Conservation (phyloP, 2,797 vertebrate genomes). For the Chaunax sp. region DNA sequence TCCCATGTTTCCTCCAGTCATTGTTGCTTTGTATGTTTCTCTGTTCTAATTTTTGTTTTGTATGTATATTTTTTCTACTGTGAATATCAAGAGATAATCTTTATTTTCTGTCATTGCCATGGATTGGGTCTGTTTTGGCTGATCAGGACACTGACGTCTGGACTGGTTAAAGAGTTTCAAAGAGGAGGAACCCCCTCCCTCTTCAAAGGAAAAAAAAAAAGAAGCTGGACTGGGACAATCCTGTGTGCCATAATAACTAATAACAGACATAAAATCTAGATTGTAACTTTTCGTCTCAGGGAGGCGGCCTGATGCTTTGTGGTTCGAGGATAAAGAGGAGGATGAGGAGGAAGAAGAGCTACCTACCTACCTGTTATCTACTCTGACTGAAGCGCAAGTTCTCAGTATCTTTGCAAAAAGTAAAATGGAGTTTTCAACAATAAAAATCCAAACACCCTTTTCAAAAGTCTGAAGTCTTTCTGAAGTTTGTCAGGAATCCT, state of each 20-base stretch:
- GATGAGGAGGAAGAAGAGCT: constrained; percentile 63
- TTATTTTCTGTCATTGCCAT: constrained; percentile 75
- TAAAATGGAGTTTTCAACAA: constrained; percentile 55
- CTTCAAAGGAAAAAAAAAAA: constrained; percentile 38
- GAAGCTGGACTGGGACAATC: constrained; percentile 81
- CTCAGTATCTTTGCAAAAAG: constrained; percentile 55
- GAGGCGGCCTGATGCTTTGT: constrained; percentile 75
- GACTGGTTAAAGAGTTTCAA: constrained; percentile 61
- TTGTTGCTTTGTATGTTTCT: constrained; percentile 56
- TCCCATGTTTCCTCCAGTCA: constrained; percentile 59
- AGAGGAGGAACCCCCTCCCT: constrained; percentile 41
- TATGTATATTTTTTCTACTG: constrained; percentile 79
- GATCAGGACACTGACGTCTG: constrained; percentile 58
- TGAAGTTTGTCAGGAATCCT: constrained; percentile 58
- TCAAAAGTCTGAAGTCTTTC: constrained; percentile 19
- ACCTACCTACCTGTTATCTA: constrained; percentile 66
- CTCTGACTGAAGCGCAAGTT: constrained; percentile 66
- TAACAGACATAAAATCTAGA: constrained; percentile 72
- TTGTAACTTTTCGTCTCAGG: constrained; percentile 81
- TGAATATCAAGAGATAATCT: constrained; percentile 80
- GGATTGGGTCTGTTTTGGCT: constrained; percentile 66
- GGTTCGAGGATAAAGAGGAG: constrained; percentile 66
- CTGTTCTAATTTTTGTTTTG: constrained; percentile 49
- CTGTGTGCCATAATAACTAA: constrained; percentile 84
- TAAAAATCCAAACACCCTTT: constrained; percentile 43